These are phyloP conservation scores for Penaeus japonicus DNA, from an alignment of 1,140 invertebrate species.

Conservation along the genomic window DNA sequence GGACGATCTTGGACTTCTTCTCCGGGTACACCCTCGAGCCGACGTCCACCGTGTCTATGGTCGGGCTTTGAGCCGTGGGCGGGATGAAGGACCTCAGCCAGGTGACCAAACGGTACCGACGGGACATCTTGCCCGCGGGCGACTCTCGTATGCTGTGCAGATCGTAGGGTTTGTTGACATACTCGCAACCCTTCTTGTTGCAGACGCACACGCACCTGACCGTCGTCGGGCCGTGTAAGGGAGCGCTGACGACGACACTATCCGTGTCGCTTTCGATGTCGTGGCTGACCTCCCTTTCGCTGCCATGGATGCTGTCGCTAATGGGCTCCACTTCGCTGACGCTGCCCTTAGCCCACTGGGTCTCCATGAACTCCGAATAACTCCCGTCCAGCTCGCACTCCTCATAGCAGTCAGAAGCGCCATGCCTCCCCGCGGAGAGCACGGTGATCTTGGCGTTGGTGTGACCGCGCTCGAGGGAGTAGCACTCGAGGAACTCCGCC, in stretches of 20 bases:
- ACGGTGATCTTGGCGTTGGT: constrained; percentile 20
- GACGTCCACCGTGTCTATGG: constrained; percentile 34
- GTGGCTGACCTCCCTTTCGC: neutral
- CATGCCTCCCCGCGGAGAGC: neutral
- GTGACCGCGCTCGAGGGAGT: constrained; percentile 15
- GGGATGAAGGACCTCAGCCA: constrained; percentile 22
- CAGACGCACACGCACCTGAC: constrained; percentile 56
- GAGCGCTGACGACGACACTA: constrained; percentile 42
- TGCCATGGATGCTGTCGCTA: neutral
- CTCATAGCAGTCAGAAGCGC: neutral
- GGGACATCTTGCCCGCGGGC: constrained; percentile 17
- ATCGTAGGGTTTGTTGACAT: constrained; percentile 43
- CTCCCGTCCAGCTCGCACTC: constrained; percentile 46
- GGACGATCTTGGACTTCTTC: constrained; percentile 32
- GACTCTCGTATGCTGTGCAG: constrained; percentile 31
- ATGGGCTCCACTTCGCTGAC: neutral
- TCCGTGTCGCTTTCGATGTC: constrained; percentile 40
- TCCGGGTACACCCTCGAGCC: constrained; percentile 32
- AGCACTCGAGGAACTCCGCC: constrained; percentile 36
- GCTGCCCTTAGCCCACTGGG: constrained; percentile 41
- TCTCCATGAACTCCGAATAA: constrained; percentile 41
- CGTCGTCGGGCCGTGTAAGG: constrained; percentile 27
- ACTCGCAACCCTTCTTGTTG: constrained; percentile 54
- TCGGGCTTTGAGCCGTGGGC: constrained; percentile 6
- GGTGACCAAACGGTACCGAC: constrained; percentile 17